Evolutionary conservation across 2,113 vertebrate genomes (phyloP), one percentile per base, ranked within the genome.

Genomic region (Eupsittula cactorum): DNA sequence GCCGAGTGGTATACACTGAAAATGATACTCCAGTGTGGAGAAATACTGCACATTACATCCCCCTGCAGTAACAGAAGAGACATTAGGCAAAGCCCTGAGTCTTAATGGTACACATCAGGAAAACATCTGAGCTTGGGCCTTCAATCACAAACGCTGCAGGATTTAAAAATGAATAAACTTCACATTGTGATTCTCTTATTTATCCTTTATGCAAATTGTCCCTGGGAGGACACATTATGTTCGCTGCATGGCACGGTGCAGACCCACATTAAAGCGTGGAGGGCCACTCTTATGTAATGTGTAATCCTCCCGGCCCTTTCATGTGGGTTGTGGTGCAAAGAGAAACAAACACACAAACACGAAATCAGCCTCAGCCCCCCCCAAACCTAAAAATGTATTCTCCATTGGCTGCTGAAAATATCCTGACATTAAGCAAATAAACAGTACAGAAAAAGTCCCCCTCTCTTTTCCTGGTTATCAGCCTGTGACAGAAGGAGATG

Each of bases 101-200:
- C 98, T 98, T 98, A 98, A 98, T 98, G 98, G 98, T 97, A 98
- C 97, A 92, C 98, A 98, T 98, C 98, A 98, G 98, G 98, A 98
- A 98, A 98, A 98, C 98, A 98, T 98, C 98, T 98, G 98, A 98
- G 98, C 98, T 98, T 98, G 97, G 98, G 98, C 98, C 98, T 98
- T 98, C 98, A 98, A 98, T 98, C 98, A 98, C 97, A 94, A 98
- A 97, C 98, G 97, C 98, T 97, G 98, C 98, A 98, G 98, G 98
- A 98, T 98, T 98, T 98, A 98, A 98, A 98, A 98, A 98, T 98
- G 98, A 98, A 98, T 98, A 98, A 98, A 98, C 98, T 98, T 98
- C 98, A 98, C 98, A 98, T 98, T 98, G 98, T 97, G 98, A 98
- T 98, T 98, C 98, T 98, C 98, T 98, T 98, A 98, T 98, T 98